A percentile compares a stretch with the other conserved stretches of the same genome.
Conservation (phyloP, 2,797 vertebrate genomes). For the Mergus octosetaceus region DNA sequence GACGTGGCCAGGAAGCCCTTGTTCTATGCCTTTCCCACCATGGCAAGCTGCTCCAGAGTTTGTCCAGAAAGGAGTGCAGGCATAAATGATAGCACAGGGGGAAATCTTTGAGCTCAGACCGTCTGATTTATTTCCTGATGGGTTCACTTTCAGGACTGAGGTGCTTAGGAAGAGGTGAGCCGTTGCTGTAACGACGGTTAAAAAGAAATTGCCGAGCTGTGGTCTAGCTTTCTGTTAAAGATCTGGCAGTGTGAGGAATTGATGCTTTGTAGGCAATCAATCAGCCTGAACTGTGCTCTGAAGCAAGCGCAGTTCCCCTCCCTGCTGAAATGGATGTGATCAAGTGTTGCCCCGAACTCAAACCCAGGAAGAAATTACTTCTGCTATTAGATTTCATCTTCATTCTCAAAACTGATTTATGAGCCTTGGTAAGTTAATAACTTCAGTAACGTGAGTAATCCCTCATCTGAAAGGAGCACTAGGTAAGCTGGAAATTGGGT, state of each 20-base stretch:
- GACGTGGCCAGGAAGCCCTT: not conserved
- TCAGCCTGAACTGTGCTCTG: not conserved
- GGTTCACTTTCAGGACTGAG: not conserved
- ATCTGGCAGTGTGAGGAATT: not conserved
- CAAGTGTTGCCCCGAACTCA: not conserved
- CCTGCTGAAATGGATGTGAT: slow-evolving; percentile 21
- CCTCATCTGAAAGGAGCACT: not conserved
- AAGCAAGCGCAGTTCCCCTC: slow-evolving; percentile 20
- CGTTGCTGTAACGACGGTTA: not conserved
- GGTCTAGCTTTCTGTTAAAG: not conserved
- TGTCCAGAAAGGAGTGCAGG: not conserved
- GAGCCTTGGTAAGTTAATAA: not conserved
- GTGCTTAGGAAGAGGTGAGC: not conserved
- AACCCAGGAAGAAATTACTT: slow-evolving; percentile 10
- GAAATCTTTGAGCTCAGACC: not conserved
- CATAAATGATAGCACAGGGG: not conserved
- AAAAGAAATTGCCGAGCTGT: not conserved
- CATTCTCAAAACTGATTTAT: slow-evolving; percentile 44
- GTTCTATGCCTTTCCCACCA: not conserved
- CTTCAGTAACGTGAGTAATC: not conserved
- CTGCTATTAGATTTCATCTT: slow-evolving; percentile 29
- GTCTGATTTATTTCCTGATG: not conserved
- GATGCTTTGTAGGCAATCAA: not conserved
- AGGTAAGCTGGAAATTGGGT: not conserved
- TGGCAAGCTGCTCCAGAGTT: not conserved